Evolutionary conservation across 2,888 invertebrate species (phyloP).

Genomic region (Salticus scenicus): DNA sequence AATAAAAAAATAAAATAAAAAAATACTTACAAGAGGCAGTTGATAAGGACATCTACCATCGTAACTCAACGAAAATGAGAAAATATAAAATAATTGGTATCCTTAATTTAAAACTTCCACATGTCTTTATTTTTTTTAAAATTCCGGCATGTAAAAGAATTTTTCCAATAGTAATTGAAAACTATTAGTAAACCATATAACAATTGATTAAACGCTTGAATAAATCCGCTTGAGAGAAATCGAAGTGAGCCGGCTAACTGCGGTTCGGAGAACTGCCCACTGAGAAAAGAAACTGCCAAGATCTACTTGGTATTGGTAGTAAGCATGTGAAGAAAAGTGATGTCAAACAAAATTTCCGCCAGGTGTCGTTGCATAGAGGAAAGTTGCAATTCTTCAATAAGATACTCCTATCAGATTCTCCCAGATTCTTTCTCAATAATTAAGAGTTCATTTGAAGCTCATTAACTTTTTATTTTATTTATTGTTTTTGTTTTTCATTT

Average conservation of each 20-base stretch:
- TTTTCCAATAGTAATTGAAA: too few relatives aligned
- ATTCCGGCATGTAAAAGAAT: too few relatives aligned
- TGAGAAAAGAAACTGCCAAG: background rate
- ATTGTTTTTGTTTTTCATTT: too few relatives aligned
- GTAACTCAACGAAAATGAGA: constrained; percentile 28
- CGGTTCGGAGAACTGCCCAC: background rate
- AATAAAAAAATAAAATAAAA: constrained; percentile 5
- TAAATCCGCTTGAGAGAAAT: background rate
- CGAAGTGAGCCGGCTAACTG: background rate
- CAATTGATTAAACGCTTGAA: background rate
- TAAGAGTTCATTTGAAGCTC: too few relatives aligned
- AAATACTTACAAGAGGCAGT: constrained; percentile 49
- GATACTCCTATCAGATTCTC: too few relatives aligned
- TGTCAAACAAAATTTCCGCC: background rate
- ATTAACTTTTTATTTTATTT: too few relatives aligned
- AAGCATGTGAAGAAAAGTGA: background rate
- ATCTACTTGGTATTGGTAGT: background rate
- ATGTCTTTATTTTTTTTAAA: too few relatives aligned
- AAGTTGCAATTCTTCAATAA: too few relatives aligned
- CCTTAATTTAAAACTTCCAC: constrained; percentile 32
- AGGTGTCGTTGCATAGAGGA: background rate
- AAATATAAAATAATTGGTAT: constrained; percentile 10
- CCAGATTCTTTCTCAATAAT: too few relatives aligned
- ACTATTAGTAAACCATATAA: too few relatives aligned
- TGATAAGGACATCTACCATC: constrained; percentile 61